Conservation (phyloP, 2,113 vertebrate genomes). For the Bucco capensis region DNA sequence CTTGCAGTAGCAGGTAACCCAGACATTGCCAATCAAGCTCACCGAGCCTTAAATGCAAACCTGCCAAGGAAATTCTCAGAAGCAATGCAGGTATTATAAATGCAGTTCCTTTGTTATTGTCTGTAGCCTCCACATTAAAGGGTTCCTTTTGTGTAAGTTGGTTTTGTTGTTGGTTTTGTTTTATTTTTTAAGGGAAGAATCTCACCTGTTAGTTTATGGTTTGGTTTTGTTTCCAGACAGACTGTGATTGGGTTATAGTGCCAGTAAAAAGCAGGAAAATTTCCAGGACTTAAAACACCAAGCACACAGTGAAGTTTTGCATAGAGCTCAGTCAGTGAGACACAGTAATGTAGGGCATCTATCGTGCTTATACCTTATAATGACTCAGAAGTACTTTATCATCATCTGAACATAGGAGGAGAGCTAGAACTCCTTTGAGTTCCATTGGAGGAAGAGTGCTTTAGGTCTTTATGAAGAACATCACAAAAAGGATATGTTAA, state of each 20-base stretch:
- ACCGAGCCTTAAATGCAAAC: not conserved
- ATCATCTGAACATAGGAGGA: not conserved
- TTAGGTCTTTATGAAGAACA: not conserved
- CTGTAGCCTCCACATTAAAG: not conserved
- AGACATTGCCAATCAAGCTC: slow-evolving; percentile 1
- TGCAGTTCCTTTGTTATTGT: not conserved
- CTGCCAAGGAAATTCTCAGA: not conserved
- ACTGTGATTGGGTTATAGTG: not conserved
- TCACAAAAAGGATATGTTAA: not conserved
- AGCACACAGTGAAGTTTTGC: not conserved
- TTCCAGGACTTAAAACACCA: not conserved
- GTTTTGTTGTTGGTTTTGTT: too few species aligned
- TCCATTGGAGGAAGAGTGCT: not conserved
- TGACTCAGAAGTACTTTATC: not conserved
- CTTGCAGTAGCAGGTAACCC: slow-evolving; percentile 32
- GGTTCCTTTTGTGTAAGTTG: not conserved
- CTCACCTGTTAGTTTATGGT: not conserved
- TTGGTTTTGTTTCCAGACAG: not conserved
- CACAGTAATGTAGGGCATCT: not conserved
- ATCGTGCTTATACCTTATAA: not conserved
- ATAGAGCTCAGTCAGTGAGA: not conserved
- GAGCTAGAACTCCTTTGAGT: not conserved
- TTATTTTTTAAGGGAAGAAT: not conserved
- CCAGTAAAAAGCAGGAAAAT: not conserved
- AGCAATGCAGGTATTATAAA: not conserved